Conservation (phyloP, 2,797 vertebrate genomes). For the Artibeus jamaicensis region DNA sequence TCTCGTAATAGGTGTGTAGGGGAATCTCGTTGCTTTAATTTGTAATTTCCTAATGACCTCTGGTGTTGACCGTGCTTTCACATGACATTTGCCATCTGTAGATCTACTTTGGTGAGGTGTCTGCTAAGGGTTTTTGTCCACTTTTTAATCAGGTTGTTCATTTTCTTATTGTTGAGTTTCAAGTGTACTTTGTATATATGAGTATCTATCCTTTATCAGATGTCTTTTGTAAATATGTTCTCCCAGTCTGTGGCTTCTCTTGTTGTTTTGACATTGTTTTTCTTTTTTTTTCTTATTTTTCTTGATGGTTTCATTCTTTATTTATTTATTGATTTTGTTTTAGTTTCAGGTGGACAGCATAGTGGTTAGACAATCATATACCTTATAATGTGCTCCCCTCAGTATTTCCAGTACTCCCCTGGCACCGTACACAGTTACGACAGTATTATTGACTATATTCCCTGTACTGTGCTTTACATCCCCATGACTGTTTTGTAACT, state of each 20-base stretch:
- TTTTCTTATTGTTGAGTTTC: neutral
- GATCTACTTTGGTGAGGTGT: neutral
- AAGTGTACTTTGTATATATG: neutral
- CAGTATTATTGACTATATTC: neutral
- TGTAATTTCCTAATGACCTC: neutral
- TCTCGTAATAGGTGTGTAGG: neutral
- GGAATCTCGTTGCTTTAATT: neutral
- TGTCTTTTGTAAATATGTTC: neutral
- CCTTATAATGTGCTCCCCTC: neutral
- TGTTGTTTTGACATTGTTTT: neutral
- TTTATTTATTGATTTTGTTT: neutral
- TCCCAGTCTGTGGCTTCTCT: neutral
- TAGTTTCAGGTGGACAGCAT: neutral
- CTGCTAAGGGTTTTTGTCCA: neutral
- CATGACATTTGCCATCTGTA: neutral
- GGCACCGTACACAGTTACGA: neutral
- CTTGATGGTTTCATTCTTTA: neutral
- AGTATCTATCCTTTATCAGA: neutral
- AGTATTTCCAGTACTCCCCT: neutral
- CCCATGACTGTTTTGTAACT: neutral
- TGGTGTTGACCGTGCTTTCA: neutral
- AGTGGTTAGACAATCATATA: neutral
- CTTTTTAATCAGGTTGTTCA: neutral
- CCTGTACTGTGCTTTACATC: neutral
- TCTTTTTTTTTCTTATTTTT: neutral